Evolutionary conservation across 1,140 invertebrate species (phyloP), one percentile per base, ranked within the genome.

Genomic region (Drosophila pseudoananassae): DNA sequence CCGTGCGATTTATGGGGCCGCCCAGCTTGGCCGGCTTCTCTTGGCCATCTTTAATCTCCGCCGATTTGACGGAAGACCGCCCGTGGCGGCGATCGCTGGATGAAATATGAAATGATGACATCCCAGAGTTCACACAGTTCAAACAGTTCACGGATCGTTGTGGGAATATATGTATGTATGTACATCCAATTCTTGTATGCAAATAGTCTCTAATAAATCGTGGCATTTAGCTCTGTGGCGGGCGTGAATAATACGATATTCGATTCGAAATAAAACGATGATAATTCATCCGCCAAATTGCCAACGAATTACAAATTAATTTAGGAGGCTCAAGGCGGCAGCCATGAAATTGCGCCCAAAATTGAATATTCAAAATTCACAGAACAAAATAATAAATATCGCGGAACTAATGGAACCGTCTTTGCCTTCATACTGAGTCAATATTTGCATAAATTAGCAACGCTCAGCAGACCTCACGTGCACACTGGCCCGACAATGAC

Each of bases 331-430:
- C 64, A 73, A 49, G 61, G 33, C 51, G 56, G 56, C 58, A 59
- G 70, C 47, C 78, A 73, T 87, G 76, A 88, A 83, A 78, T 71
- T 85, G 63, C 9, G 38, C 53, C 64, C 55, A 15, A 82, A 90
- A 90, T 83, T 58, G 81, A 87, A 90, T 87, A 90, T 90, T 87
- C 76, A 79, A 80, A 87, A 87, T 80, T 85, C 33, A 66, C 4
- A 8, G 29, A 78, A 70, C 68, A 80, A 87, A 90, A 90, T 90
- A 90, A 90, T 90, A 90, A 90, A 90, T 90, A 90, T 90, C 70
- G 77, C 70, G 83, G 74, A 90, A 90, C 88, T 71, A 90, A 90
- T 90, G 90, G 73, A 88, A 90, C 77, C 55, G 79, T 68, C 76
- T 53, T 53, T 45, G 33, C 17, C 40, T 40, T 38, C 14, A 12